These are phyloP conservation scores for Salpingus planirostris DNA, from an alignment of 2,888 invertebrate genomes.

Conservation along the genomic window DNA sequence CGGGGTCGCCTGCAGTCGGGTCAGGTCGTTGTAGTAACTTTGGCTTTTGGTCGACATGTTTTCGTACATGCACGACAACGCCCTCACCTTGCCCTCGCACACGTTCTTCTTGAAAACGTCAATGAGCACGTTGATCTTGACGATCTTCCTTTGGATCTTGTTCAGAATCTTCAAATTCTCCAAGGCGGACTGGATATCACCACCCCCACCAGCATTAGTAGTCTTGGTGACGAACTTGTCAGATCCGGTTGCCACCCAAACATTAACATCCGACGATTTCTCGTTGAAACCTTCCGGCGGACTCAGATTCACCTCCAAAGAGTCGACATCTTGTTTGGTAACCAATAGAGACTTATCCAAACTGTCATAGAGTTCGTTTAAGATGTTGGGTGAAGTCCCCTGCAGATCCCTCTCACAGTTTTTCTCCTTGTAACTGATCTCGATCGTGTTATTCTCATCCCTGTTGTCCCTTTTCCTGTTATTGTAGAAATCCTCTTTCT, in stretches of 20 bases:
- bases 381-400: slow-evolving; percentile 18
- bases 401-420: slow-evolving; percentile 37
- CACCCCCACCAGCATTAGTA: too few species aligned
- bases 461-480: slow-evolving; percentile 25
- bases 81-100: slow-evolving; percentile 57
- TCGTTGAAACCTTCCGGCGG: slow-evolving; percentile 21
- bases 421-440: slow-evolving; percentile 38
- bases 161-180: slow-evolving; percentile 54
- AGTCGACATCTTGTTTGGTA: slow-evolving; percentile 36
- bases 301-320: slow-evolving; percentile 33
- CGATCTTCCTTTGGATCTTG: slow-evolving; percentile 60
- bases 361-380: slow-evolving; percentile 36
- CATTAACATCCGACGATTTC: slow-evolving; percentile 32
- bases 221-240: slow-evolving; percentile 27
- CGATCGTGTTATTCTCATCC: slow-evolving; percentile 34
- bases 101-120: slow-evolving; percentile 49
- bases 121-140: slow-evolving; percentile 61
- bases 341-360: slow-evolving; percentile 36
- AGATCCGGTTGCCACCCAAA: slow-evolving; percentile 37
- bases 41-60: slow-evolving; percentile 49
- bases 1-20: slow-evolving; percentile 44
- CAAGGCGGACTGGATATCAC: slow-evolving; percentile 33
- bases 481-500: slow-evolving; percentile 35
- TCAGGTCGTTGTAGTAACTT: slow-evolving; percentile 45
- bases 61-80: slow-evolving; percentile 63